Base-by-base conservation (phyloP, 1,140 invertebrate genomes). In the Cyphomyrmex costatus region DNA sequence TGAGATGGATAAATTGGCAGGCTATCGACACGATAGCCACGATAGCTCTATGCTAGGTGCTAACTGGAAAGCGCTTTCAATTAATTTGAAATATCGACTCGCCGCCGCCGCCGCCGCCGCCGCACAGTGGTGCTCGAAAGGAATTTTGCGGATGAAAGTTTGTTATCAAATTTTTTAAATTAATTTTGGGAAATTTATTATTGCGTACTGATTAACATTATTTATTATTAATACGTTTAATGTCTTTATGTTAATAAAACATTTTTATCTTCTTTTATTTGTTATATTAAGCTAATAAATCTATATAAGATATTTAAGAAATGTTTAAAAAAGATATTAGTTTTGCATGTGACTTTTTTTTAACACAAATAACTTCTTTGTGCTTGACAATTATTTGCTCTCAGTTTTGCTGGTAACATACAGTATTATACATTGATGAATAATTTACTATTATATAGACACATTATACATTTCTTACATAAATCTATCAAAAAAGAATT, bases 11-110 rank as follows among this genome's bases (percentile, higher is more conserved):
- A 83, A 83, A 83, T 83, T 83, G 68, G 33, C 53, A 12, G n/a
- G n/a, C 14, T 83, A 56, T 83, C 79, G 53, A 60, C 79, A n/a
- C 51, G 66, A 82, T 56, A 79, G 76, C 10, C 30, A 36, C 30
- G 24, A 71, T 46, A 73, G 53, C 27, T 74, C 21, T 42, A 80
- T 10, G 36, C 36, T 70, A 70, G 78, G 21, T 80, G 51, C 51
- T 56, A 80, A 56, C 65, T 46, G 27, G 24, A 6, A 56, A 70
- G 51, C 33, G 65, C 78, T 80, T 80, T 24, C 49, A 80, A 80
- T 80, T 80, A 80, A 70, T 80, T 56, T 80, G 65, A 70, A 80
- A 80, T 80, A 80, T 80, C 78, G 78, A 58, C 16, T 12, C 16
- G 16, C 10, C n/a, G n/a, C n/a, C n/a, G n/a, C n/a, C n/a, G n/a